Evolutionary conservation across 2,797 vertebrate species (phyloP).

Genomic region (Schizopygopsis malacanthus): DNA sequence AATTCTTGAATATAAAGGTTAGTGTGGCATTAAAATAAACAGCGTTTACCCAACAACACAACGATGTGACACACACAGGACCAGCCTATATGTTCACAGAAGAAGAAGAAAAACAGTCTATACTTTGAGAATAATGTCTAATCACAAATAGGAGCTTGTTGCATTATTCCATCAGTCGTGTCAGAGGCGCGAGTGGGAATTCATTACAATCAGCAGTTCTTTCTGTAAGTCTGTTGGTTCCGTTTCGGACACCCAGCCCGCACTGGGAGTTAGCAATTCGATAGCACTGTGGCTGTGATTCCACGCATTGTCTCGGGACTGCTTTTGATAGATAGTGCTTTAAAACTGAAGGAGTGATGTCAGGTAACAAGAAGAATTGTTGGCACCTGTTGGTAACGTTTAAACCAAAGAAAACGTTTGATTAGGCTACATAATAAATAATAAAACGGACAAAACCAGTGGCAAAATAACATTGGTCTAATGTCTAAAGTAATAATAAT

Average conservation of each 20-base stretch:
- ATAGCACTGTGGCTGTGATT: slow-evolving; percentile 55
- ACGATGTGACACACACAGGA: not conserved
- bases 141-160: slow-evolving; percentile 48
- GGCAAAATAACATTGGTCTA: not conserved
- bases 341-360: slow-evolving; percentile 45
- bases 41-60: not conserved
- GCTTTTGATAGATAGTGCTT: slow-evolving; percentile 47
- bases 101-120: not conserved
- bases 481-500: not conserved
- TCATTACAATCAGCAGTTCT: slow-evolving; percentile 52
- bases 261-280: slow-evolving; percentile 50
- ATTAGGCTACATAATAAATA: not conserved
- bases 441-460: not conserved
- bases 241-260: slow-evolving; percentile 53
- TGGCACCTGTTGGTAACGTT: slow-evolving; percentile 38
- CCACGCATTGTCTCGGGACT: slow-evolving; percentile 33
- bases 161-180: slow-evolving; percentile 34
- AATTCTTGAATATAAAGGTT: not conserved
- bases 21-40: not conserved
- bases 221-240: slow-evolving; percentile 45
- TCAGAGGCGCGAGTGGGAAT: slow-evolving; percentile 47
- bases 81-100: not conserved
- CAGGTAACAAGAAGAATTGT: slow-evolving; percentile 45
- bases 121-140: slow-evolving; percentile 7
- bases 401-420: not conserved